Evolutionary conservation across 1,140 invertebrate genomes (phyloP).

Genomic region (Papilio xuthus): DNA sequence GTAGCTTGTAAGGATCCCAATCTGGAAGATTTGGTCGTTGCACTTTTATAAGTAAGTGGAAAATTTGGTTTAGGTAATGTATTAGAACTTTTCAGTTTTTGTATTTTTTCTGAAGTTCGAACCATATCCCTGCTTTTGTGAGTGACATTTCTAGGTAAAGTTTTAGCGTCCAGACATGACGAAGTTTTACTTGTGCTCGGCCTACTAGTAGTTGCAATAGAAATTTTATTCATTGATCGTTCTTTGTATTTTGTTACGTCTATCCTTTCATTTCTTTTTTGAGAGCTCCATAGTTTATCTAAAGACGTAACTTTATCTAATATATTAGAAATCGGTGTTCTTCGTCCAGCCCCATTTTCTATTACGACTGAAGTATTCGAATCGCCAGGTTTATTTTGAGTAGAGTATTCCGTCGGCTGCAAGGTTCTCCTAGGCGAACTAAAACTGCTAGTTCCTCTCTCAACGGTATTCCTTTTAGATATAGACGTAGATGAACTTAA

Average conservation of each 20-base stretch:
- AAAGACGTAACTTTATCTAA: slow-evolving; percentile 77
- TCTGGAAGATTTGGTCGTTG: slow-evolving; percentile 49
- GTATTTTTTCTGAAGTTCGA: slow-evolving; percentile 73
- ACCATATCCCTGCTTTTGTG: slow-evolving; percentile 76
- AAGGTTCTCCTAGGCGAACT: slow-evolving; percentile 74
- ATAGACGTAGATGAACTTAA: slow-evolving; percentile 40
- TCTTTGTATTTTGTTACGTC: slow-evolving; percentile 63
- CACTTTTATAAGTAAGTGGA: slow-evolving; percentile 52
- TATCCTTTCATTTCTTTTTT: slow-evolving; percentile 75
- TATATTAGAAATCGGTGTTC: slow-evolving; percentile 78
- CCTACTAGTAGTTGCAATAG: slow-evolving; percentile 42
- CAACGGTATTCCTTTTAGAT: slow-evolving; percentile 50
- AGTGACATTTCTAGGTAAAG: slow-evolving; percentile 41
- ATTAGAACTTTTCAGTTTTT: slow-evolving; percentile 66
- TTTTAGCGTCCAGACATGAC: slow-evolving; percentile 29
- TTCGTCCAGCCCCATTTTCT: slow-evolving; percentile 77
- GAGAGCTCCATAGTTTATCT: slow-evolving; percentile 77
- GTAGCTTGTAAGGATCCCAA: slow-evolving; percentile 51
- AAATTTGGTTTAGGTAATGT: slow-evolving; percentile 60
- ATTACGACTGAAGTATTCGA: slow-evolving; percentile 63
- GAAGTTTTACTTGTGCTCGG: slow-evolving; percentile 37
- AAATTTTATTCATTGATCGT: slow-evolving; percentile 51
- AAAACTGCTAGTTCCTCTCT: slow-evolving; percentile 74
- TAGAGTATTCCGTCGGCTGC: slow-evolving; percentile 73
- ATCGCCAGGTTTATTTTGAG: slow-evolving; percentile 56